Conservation (phyloP, 2,888 invertebrate species). For the Acanthacorydalis orientalis region DNA sequence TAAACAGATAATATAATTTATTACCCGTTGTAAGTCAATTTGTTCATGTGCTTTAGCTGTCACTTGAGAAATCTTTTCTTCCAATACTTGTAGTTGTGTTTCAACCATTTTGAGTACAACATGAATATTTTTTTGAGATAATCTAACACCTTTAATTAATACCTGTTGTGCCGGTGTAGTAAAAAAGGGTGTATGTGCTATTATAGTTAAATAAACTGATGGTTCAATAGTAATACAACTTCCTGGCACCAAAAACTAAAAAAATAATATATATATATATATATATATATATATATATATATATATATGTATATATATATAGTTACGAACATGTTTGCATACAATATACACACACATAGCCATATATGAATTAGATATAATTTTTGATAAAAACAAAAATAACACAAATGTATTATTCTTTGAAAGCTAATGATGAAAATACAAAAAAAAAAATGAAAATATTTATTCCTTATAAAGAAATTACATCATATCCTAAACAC, state of each 20-base stretch:
- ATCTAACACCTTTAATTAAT: slow-evolving; percentile 48
- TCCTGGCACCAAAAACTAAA: slow-evolving; percentile 52
- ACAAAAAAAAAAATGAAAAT: too few species aligned
- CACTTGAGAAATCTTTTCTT: slow-evolving; percentile 39
- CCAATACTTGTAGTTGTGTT: slow-evolving; percentile 37
- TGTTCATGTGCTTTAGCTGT: slow-evolving; percentile 36
- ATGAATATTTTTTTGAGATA: slow-evolving; percentile 39
- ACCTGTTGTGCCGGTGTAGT: slow-evolving; percentile 55
- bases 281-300: too few species aligned
- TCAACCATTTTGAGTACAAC: slow-evolving; percentile 38
- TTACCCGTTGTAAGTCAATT: slow-evolving; percentile 28
- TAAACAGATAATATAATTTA: neutral
- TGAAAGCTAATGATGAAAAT: too few species aligned
- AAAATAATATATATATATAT: slow-evolving; percentile 11
- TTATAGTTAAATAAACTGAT: slow-evolving; percentile 53
- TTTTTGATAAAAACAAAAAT: too few species aligned
- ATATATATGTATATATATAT: too few species aligned
- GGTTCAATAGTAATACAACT: slow-evolving; percentile 42
- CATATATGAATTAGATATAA: too few species aligned
- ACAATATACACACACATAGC: too few species aligned
- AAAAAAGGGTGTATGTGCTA: slow-evolving; percentile 60
- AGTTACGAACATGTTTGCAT: too few species aligned
- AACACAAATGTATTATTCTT: too few species aligned
- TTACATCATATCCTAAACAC: too few species aligned
- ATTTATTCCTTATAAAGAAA: too few species aligned